Percentiles rank a stretch among this genome's conserved stretches.
Conservation (phyloP, 1,140 invertebrate species). For the Hycleus phaleratus region DNA sequence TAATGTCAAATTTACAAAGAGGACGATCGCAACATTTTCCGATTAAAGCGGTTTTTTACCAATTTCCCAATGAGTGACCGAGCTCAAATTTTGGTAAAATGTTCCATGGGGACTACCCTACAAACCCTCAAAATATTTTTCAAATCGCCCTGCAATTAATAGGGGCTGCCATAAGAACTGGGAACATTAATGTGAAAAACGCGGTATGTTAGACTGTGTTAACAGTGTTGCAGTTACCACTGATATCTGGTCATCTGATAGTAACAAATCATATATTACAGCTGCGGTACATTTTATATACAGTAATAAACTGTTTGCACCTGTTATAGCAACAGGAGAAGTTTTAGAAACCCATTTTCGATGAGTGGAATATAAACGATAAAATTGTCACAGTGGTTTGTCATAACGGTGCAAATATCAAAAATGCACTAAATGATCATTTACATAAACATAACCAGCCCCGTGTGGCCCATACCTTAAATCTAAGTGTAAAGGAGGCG, state of each 20-base stretch:
- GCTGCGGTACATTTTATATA: conserved; percentile 19
- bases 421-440: background rate
- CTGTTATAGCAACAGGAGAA: conserved; percentile 3
- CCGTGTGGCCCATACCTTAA: background rate
- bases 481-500: background rate
- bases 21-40: too few species aligned
- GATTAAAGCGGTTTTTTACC: too few species aligned
- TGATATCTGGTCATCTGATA: conserved; percentile 20
- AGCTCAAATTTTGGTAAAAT: too few species aligned
- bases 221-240: conserved; percentile 6
- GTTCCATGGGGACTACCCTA: too few species aligned
- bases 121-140: too few species aligned
- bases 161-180: too few species aligned
- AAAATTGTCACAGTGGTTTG: conserved; percentile 12
- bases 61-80: too few species aligned
- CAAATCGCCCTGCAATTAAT: too few species aligned
- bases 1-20: too few species aligned
- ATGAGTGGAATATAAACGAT: background rate
- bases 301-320: background rate
- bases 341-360: background rate
- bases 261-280: conserved; percentile 9
- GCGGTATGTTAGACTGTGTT: conserved; percentile 4
- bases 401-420: conserved; percentile 12
- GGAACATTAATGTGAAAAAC: too few species aligned
- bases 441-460: background rate